Conservation (phyloP, 2,888 invertebrate genomes). For the Drosophila atroscutellata region DNA sequence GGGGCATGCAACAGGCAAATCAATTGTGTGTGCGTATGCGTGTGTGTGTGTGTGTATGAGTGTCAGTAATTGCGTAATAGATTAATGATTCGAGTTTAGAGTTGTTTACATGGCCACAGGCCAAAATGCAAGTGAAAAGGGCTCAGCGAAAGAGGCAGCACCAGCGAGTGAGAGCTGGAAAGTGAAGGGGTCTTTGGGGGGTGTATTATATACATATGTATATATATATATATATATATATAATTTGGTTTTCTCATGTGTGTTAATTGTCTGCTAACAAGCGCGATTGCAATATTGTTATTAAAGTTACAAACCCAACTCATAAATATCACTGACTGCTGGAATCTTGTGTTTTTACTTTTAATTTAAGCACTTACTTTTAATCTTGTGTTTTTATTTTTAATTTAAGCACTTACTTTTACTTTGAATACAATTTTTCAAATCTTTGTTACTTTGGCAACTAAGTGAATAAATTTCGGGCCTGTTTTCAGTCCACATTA, state of each 20-base stretch:
- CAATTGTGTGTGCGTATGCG: conserved; percentile 1
- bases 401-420: background rate
- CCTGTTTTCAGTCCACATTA: background rate
- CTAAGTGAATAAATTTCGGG: background rate
- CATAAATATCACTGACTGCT: background rate
- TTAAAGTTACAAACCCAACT: background rate
- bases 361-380: too few species aligned
- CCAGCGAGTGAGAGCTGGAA: background rate
- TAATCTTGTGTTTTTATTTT: background rate
- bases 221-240: fast-evolving
- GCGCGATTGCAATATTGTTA: background rate
- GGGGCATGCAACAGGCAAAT: conserved; percentile 52
- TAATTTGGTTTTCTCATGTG: background rate
- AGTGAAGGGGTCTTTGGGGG: background rate
- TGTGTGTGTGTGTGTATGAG: conserved; percentile 17
- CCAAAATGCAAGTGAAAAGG: conserved; percentile 51
- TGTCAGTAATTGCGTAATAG: conserved; percentile 75
- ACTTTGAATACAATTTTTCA: background rate
- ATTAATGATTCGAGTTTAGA: conserved; percentile 71
- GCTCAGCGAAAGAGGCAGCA: conserved; percentile 11
- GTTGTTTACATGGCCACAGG: conserved; percentile 67
- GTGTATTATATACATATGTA: too few species aligned
- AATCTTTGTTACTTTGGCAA: background rate
- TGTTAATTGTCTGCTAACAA: background rate
- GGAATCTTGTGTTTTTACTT: background rate